A percentile compares a stretch with the other conserved stretches of the same genome.
Evolutionary conservation across 2,113 vertebrate genomes (phyloP).

Genomic region (Rostratula benghalensis): DNA sequence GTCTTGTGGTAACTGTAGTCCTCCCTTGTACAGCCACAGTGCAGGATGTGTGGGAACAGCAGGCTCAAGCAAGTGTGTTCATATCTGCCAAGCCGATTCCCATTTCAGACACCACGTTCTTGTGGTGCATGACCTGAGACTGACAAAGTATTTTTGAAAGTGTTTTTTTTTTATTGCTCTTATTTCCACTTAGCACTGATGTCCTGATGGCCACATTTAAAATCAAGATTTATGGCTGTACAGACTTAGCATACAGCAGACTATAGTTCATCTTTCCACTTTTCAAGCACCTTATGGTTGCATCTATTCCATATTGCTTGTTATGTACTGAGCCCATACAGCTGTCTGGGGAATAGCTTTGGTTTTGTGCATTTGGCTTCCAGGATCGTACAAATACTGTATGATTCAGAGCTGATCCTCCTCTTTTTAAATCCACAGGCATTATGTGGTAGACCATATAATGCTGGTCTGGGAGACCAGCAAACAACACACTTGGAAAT

Average conservation of each 20-base stretch:
- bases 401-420: background rate
- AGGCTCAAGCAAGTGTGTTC: background rate
- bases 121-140: background rate
- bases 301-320: background rate
- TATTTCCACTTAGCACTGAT: background rate
- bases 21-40: background rate
- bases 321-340: background rate
- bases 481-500: background rate
- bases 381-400: background rate
- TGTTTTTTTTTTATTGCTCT: background rate
- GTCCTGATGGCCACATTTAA: background rate
- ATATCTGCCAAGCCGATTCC: background rate
- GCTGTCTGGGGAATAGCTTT: background rate
- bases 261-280: background rate
- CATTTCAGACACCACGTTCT: background rate
- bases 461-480: background rate
- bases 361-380: conserved; percentile 11
- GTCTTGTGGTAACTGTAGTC: background rate
- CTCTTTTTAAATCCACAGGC: background rate
- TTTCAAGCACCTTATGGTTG: background rate
- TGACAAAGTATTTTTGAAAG: background rate
- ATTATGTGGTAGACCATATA: conserved; percentile 33
- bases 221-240: conserved; percentile 4
- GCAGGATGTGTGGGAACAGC: background rate
- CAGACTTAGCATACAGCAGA: background rate